Evolutionary conservation across 2,113 vertebrate species (phyloP).

Genomic region (Hylia prasina): DNA sequence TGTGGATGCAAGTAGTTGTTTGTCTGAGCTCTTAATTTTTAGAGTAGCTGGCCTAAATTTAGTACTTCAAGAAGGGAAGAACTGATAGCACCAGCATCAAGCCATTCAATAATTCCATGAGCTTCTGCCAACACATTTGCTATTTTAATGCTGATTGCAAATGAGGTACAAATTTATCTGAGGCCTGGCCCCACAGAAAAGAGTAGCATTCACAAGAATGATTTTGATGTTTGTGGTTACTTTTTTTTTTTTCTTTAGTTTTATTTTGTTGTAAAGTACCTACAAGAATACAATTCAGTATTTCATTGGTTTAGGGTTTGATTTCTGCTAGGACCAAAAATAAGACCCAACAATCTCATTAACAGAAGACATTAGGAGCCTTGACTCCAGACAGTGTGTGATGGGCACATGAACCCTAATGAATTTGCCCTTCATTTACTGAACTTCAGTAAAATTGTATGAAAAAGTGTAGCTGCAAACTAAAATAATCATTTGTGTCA

Average conservation of each 20-base stretch:
- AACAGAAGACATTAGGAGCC: neutral
- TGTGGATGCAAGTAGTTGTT: neutral
- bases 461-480: neutral
- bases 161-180: neutral
- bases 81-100: slow-evolving; percentile 20
- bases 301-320: neutral
- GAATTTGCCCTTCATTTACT: neutral
- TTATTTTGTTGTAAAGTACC: neutral
- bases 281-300: neutral
- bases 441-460: neutral
- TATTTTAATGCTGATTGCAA: slow-evolving; percentile 29
- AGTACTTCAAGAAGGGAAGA: neutral
- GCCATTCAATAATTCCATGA: neutral
- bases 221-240: neutral
- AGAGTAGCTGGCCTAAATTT: slow-evolving; percentile 12
- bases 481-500: neutral
- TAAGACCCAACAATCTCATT: neutral
- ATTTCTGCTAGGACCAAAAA: neutral
- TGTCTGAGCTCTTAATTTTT: slow-evolving; percentile 18
- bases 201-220: neutral
- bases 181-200: neutral
- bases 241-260: neutral
- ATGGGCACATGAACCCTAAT: neutral
- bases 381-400: neutral
- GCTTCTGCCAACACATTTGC: slow-evolving; percentile 29